Conservation (phyloP, 2,888 invertebrate species). For the Acrocera orbiculus region DNA sequence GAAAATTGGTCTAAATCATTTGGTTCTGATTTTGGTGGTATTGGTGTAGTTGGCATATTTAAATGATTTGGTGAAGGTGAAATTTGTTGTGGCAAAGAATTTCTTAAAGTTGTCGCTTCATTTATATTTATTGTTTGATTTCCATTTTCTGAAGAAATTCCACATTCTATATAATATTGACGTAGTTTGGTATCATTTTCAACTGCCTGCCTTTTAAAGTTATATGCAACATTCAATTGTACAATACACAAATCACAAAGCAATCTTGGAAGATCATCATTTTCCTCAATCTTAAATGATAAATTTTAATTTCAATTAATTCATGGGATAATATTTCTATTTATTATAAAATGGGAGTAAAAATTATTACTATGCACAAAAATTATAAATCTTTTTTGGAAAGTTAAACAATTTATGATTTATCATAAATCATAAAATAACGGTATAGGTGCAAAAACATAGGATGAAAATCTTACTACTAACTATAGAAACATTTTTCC, state of each 20-base stretch:
- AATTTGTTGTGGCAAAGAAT: constrained; percentile 3
- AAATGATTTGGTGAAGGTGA: neutral
- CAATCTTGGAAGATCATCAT: constrained; percentile 13
- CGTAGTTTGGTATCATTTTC: constrained; percentile 14
- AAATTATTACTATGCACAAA: no score
- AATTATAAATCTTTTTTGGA: no score
- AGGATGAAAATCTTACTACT: no score
- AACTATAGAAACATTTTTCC: no score
- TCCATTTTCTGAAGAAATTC: constrained; percentile 4
- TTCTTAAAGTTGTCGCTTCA: constrained; percentile 2
- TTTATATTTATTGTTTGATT: neutral
- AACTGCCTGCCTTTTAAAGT: constrained; percentile 14
- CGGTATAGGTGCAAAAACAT: no score
- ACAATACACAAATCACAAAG: constrained; percentile 15
- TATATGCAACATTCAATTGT: constrained; percentile 15
- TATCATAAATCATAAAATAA: no score
- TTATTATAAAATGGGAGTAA: no score
- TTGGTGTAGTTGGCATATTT: constrained; percentile 7
- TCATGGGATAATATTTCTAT: no score
- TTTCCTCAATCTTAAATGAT: constrained; percentile 14
- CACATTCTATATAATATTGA: constrained; percentile 15
- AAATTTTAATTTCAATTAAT: no score
- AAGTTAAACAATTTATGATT: no score
- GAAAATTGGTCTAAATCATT: constrained; percentile 9
- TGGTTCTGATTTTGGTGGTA: constrained; percentile 10